These are phyloP conservation scores for Spea bombifrons DNA, from an alignment of 2,113 vertebrate genomes.

Conservation along the genomic window DNA sequence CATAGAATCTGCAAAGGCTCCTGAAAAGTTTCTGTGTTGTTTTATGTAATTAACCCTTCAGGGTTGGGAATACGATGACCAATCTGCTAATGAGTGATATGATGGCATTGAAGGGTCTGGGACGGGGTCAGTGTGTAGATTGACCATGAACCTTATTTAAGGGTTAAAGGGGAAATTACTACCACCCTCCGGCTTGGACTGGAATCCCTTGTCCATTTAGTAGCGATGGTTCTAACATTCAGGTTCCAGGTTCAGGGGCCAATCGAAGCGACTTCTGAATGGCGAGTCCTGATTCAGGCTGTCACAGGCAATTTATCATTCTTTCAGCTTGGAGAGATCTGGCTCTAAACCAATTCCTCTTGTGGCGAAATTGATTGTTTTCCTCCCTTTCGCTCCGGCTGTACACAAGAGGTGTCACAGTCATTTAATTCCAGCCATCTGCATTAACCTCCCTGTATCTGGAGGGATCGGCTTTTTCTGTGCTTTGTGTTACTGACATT, in stretches of 20 bases:
- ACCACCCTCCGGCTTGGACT: not conserved
- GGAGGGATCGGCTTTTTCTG: not conserved
- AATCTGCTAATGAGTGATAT: too few species aligned
- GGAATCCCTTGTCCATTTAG: conserved; percentile 25
- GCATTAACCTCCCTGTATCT: conserved; percentile 38
- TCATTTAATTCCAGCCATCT: conserved; percentile 37
- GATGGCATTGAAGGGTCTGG: too few species aligned
- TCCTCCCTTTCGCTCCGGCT: conserved; percentile 25
- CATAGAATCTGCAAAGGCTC: too few species aligned
- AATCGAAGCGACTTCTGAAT: conserved; percentile 33
- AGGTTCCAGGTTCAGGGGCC: not conserved
- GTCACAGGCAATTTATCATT: conserved; percentile 38
- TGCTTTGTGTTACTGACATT: too few species aligned
- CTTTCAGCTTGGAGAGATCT: conserved; percentile 8
- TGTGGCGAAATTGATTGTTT: conserved; percentile 41
- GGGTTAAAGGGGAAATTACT: not conserved
- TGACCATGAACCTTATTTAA: not conserved
- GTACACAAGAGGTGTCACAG: conserved; percentile 40
- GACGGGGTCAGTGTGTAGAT: too few species aligned
- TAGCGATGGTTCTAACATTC: conserved; percentile 24
- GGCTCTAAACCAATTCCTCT: conserved; percentile 34
- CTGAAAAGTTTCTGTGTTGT: too few species aligned
- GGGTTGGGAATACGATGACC: too few species aligned
- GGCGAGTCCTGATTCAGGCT: conserved; percentile 15
- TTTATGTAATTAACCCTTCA: too few species aligned